Conservation (phyloP, 2,888 invertebrate species). For the Noctua comes region DNA sequence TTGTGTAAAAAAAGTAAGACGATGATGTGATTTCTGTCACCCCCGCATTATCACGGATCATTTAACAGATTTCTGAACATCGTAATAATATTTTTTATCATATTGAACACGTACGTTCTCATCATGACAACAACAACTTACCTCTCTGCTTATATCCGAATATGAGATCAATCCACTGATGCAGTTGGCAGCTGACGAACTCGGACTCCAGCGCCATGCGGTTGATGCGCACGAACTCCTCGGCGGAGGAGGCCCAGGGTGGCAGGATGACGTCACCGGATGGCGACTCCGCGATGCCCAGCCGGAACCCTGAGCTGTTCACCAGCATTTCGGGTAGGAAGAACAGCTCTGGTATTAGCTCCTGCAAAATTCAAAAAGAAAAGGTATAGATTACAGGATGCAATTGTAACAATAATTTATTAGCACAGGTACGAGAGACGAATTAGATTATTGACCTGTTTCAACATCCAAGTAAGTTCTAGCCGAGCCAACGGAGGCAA, state of each 20-base stretch:
- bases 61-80: neutral
- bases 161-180: slow-evolving; percentile 99
- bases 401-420: neutral
- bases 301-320: slow-evolving; percentile 94
- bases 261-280: slow-evolving; percentile 97
- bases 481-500: neutral
- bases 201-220: slow-evolving; percentile 99
- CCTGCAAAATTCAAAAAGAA: slow-evolving; percentile 87
- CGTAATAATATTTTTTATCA: neutral
- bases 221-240: slow-evolving; percentile 99
- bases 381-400: neutral
- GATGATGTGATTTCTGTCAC: neutral
- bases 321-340: slow-evolving; percentile 99
- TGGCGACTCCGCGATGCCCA: slow-evolving; percentile 97
- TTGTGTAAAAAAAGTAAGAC: neutral
- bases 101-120: neutral
- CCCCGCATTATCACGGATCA: neutral
- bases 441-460: neutral
- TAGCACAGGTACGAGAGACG: neutral
- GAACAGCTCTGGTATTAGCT: slow-evolving; percentile 99
- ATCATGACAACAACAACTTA: slow-evolving; percentile 67
- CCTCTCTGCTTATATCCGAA: slow-evolving; percentile 99
- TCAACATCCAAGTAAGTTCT: neutral
- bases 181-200: slow-evolving; percentile 99
- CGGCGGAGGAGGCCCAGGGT: slow-evolving; percentile 98